Evolutionary conservation across 2,113 vertebrate species (phyloP).

Genomic region (Thymallus thymallus): DNA sequence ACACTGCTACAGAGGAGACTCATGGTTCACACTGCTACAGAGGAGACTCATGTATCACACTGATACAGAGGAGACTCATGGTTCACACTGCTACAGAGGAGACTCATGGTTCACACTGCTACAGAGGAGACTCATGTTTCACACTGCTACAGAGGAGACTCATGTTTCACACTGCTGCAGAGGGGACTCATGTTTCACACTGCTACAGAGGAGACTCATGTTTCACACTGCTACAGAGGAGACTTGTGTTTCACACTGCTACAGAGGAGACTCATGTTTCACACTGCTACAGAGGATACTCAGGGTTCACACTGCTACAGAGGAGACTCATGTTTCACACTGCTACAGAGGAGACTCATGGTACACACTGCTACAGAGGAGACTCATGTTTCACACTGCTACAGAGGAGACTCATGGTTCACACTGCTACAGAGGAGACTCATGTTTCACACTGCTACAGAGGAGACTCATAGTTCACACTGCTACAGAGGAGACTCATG

Average conservation of each 20-base stretch:
- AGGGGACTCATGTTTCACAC: too few relatives aligned
- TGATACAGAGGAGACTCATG: constrained; percentile 60
- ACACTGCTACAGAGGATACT: too few relatives aligned
- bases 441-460: constrained; percentile 64
- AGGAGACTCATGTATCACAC: constrained; percentile 63
- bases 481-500: too few relatives aligned
- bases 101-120: constrained; percentile 62
- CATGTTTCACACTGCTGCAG: constrained; percentile 64
- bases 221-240: constrained; percentile 64
- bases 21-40: constrained; percentile 69
- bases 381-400: constrained; percentile 64
- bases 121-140: too few relatives aligned
- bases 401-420: too few relatives aligned
- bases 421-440: too few relatives aligned
- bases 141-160: too few relatives aligned
- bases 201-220: too few relatives aligned
- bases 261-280: too few relatives aligned
- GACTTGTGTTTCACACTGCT: constrained; percentile 64
- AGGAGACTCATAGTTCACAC: too few relatives aligned
- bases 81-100: constrained; percentile 63
- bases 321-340: too few relatives aligned
- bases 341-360: too few relatives aligned
- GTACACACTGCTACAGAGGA: constrained; percentile 63
- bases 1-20: constrained; percentile 60
- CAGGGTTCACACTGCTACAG: constrained; percentile 62